Base-by-base conservation (phyloP, 2,113 vertebrate genomes). In the Lates calcarifer region DNA sequence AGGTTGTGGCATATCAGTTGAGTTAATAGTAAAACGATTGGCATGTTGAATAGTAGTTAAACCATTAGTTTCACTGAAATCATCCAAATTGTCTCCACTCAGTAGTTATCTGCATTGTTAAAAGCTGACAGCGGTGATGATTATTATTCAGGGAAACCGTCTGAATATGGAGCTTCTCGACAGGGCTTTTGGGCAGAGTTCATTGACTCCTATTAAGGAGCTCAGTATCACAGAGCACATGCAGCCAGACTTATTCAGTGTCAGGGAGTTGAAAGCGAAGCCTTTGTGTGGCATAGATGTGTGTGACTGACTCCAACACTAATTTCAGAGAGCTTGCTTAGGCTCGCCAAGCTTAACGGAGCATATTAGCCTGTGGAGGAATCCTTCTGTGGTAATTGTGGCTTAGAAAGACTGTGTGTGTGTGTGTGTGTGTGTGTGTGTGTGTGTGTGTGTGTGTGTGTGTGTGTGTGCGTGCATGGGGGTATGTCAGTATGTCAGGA, bases 261-360 rank as follows among this genome's bases (percentile, higher is more conserved):
- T 74, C 78, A 84, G 71, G 3, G 55, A 78, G 39, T 33, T 78
- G 81, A 75, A 67, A 72, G 74, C 24, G 61, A 51, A 85, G 87
- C 77, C 53, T 81, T 73, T 83, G 65, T 83, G 43, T 35, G 79
- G 39, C 9, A 35, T 3, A 64, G 74, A 83, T 71, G 82, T 78
- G 77, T 74, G 71, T 13, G 45, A 65, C 77, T 43, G 68, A 80
- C 66, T 87, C 71, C 56, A 57, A 63, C 57, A 62, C 84, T 89
- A 73, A 89, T 89, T 89, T 89, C 74, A 79, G 77, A 87, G 86
- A 67, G 82, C 87, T 90, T 86, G 63, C 83, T 88, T 85, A 62
- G 63, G 53, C 82, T 84, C 22, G 66, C 81, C 8, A 24, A 81
- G 85, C 79, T 83, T 85, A 83, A 76, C 68, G 9, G 62, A 72